Conservation (phyloP, 2,888 invertebrate species). For the Gortyna flavago region DNA sequence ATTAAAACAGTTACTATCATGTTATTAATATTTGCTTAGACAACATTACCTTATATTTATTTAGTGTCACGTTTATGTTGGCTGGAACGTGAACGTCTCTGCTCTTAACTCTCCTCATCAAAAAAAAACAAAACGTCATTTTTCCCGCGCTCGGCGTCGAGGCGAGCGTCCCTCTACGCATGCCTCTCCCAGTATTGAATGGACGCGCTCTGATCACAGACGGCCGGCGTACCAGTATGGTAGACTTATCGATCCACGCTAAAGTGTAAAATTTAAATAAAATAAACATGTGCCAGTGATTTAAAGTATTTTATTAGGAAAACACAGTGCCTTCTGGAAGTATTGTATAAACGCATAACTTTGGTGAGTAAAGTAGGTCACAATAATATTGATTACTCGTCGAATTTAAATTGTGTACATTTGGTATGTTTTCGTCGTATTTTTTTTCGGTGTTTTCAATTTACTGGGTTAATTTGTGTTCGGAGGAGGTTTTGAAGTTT, state of each 20-base stretch:
- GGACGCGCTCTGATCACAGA: constrained; percentile 75
- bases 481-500: constrained; percentile 75
- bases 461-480: constrained; percentile 69
- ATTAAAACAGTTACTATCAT: constrained; percentile 21
- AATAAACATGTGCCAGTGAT: constrained; percentile 79
- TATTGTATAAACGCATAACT: constrained; percentile 72
- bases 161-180: constrained; percentile 80
- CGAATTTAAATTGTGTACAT: constrained; percentile 63
- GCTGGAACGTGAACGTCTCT: constrained; percentile 56
- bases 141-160: constrained; percentile 83
- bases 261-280: constrained; percentile 80
- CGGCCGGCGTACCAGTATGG: constrained; percentile 75
- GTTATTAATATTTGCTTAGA: constrained; percentile 33
- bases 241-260: constrained; percentile 84
- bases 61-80: constrained; percentile 47
- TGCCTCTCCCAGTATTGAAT: constrained; percentile 86
- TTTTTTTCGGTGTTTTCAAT: constrained; percentile 66
- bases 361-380: constrained; percentile 79
- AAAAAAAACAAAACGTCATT: constrained; percentile 80
- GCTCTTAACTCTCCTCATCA: constrained; percentile 48
- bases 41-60: constrained; percentile 40
- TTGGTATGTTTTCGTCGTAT: constrained; percentile 59
- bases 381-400: constrained; percentile 66
- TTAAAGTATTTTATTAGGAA: constrained; percentile 63
- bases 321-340: constrained; percentile 82